Conservation (phyloP, 2,113 vertebrate genomes). For the Aythya baeri region DNA sequence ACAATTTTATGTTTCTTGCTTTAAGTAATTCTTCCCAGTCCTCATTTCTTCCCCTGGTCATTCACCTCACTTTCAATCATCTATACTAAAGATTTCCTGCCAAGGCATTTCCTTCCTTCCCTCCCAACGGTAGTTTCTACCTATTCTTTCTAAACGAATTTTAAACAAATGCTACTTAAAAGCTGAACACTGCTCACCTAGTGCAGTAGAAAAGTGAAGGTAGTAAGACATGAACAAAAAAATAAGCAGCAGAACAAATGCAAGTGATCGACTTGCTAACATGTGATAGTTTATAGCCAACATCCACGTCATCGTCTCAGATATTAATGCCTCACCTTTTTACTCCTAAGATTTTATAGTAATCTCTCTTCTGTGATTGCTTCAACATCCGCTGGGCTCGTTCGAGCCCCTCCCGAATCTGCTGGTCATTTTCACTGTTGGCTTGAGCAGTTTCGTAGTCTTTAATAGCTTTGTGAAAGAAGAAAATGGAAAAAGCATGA, state of each 20-base stretch:
- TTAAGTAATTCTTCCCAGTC: background rate
- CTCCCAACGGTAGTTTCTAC: background rate
- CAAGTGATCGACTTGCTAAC: background rate
- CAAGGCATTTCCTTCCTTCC: background rate
- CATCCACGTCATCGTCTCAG: background rate
- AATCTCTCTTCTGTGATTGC: slow-evolving; percentile 95
- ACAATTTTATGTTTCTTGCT: background rate
- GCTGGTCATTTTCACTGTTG: slow-evolving; percentile 90
- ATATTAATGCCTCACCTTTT: slow-evolving; percentile 85
- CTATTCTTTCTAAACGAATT: background rate
- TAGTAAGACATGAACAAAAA: background rate
- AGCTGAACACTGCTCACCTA: background rate
- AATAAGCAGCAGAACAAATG: background rate
- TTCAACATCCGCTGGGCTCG: slow-evolving; percentile 92
- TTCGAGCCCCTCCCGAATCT: slow-evolving; percentile 93
- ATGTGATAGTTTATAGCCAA: background rate
- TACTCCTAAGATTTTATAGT: slow-evolving; percentile 98
- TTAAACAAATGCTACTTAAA: background rate
- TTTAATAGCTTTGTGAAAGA: slow-evolving; percentile 83
- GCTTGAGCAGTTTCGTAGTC: slow-evolving; percentile 92
- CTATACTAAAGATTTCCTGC: background rate
- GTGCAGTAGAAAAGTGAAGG: background rate
- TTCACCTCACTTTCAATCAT: background rate
- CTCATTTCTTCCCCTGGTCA: background rate
- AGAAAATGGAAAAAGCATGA: background rate